phyloP scores from a whole-genome alignment of 1,140 invertebrate genomes.

The Holotrichia oblita region DNA sequence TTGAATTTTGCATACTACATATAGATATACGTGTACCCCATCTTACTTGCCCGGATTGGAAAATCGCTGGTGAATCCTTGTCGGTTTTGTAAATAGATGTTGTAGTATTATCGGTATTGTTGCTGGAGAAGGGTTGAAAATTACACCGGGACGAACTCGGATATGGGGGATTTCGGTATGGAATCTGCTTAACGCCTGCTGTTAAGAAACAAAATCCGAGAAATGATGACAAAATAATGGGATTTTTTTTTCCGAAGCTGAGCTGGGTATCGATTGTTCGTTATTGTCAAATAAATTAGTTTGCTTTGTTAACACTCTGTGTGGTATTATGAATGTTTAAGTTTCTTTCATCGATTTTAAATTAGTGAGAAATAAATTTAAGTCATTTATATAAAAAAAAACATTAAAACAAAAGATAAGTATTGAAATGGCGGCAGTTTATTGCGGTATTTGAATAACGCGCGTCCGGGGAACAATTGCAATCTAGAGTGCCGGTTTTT shows the following conservation, averaged over 20 bases:
- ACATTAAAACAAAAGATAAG: constrained; percentile 12
- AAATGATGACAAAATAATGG: background rate
- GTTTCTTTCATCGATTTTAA: no score
- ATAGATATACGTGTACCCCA: background rate
- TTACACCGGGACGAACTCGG: background rate
- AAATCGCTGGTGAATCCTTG: background rate
- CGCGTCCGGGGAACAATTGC: background rate
- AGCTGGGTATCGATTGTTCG: no score
- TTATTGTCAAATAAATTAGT: no score
- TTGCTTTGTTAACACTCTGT: no score
- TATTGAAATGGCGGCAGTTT: background rate
- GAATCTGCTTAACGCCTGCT: background rate
- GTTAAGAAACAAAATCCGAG: background rate
- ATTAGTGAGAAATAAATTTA: no score
- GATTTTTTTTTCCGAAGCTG: background rate
- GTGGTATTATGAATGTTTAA: no score
- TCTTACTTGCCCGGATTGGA: background rate
- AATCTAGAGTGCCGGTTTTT: constrained; percentile 11
- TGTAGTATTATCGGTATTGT: constrained; percentile 5
- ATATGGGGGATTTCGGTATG: background rate
- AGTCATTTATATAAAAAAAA: no score
- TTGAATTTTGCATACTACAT: background rate
- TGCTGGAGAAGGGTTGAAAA: background rate
- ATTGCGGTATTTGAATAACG: background rate
- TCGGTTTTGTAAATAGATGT: no score